Evolutionary conservation across 2,888 invertebrate genomes (phyloP).

Genomic region (Agapetus fuscipes): DNA sequence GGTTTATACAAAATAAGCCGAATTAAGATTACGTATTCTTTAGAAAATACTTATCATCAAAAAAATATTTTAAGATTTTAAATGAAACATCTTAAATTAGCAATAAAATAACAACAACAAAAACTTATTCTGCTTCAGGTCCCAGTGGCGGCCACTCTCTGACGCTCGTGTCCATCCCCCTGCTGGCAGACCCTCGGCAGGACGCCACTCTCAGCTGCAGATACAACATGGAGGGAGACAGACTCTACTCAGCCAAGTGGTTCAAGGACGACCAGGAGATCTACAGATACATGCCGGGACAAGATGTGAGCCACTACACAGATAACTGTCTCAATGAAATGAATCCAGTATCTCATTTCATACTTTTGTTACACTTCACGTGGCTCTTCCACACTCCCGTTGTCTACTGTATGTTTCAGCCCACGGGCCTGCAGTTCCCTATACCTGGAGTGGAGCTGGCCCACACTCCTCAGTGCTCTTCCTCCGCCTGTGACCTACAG

Average conservation of each 20-base stretch:
- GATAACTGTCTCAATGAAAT: background rate
- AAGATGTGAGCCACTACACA: too few relatives aligned
- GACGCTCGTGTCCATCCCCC: constrained; percentile 26
- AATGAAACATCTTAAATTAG: too few relatives aligned
- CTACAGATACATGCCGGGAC: constrained; percentile 25
- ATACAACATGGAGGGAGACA: constrained; percentile 28
- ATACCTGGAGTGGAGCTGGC: constrained; percentile 31
- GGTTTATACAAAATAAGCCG: too few relatives aligned
- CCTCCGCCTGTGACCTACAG: constrained; percentile 28
- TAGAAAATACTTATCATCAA: too few relatives aligned
- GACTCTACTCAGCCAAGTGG: too few relatives aligned
- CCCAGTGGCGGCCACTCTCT: constrained; percentile 16
- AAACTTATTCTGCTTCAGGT: too few relatives aligned
- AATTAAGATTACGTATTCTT: too few relatives aligned
- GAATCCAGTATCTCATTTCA: background rate
- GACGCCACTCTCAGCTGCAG: constrained; percentile 27
- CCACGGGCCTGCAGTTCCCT: constrained; percentile 28
- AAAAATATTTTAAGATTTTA: too few relatives aligned
- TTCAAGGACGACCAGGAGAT: constrained; percentile 31
- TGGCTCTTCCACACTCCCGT: too few relatives aligned
- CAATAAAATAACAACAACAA: too few relatives aligned
- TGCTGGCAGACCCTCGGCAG: constrained; percentile 27
- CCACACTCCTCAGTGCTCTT: constrained; percentile 14
- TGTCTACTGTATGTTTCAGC: too few relatives aligned
- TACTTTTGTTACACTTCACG: background rate